Percentiles rank a stretch among this genome's conserved stretches.
Evolutionary conservation across 2,113 vertebrate species (phyloP).

Genomic region (Gallinago media): DNA sequence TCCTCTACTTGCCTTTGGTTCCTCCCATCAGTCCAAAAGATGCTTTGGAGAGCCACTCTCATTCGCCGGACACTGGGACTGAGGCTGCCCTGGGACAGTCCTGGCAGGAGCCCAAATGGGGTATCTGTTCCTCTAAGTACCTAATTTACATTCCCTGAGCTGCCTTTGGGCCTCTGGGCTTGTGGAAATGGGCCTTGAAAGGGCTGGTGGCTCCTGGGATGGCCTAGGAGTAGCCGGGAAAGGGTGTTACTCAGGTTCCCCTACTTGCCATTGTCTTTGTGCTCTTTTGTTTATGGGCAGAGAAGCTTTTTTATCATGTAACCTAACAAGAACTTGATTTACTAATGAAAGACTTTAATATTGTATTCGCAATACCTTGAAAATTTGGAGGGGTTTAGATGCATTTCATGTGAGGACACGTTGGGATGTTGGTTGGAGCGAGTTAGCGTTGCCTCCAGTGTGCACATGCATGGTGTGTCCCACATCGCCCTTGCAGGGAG

Average conservation of each 20-base stretch:
- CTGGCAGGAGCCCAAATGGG: accelerated
- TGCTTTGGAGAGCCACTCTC: not conserved
- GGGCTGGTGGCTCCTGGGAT: not conserved
- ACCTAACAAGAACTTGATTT: not conserved
- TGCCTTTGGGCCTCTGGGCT: not conserved
- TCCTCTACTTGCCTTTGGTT: not conserved
- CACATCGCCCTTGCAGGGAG: not conserved
- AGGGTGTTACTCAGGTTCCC: not conserved
- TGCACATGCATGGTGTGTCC: accelerated
- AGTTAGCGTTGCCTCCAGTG: accelerated
- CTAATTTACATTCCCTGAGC: not conserved
- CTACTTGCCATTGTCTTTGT: not conserved
- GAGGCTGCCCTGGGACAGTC: not conserved
- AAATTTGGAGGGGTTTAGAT: not conserved
- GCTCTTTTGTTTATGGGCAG: not conserved
- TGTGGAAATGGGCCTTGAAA: not conserved
- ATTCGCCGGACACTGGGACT: not conserved
- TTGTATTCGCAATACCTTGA: not conserved
- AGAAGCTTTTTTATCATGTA: not conserved
- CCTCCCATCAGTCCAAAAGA: not conserved
- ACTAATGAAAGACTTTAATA: not conserved
- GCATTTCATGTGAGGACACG: not conserved
- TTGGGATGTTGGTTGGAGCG: not conserved
- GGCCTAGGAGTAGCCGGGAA: not conserved
- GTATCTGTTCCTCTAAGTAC: not conserved